These are phyloP conservation scores for Tetranychus truncatus DNA, from an alignment of 2,888 invertebrate species.

Conservation along the genomic window DNA sequence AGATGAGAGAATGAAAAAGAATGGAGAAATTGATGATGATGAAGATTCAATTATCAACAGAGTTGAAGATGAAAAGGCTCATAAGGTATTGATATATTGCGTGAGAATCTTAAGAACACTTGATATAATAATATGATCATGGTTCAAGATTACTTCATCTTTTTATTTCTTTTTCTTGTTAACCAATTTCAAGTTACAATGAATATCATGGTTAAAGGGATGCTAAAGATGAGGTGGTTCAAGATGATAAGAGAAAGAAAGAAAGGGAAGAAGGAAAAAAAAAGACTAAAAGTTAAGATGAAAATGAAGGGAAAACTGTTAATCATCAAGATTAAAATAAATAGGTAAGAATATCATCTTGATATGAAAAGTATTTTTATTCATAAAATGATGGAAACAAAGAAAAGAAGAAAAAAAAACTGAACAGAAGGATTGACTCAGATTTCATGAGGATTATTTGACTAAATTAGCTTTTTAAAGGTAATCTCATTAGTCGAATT, in stretches of 20 bases:
- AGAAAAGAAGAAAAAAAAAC: neutral
- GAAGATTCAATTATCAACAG: too few relatives aligned
- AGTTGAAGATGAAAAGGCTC: neutral
- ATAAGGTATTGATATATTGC: neutral
- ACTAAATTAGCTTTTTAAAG: neutral
- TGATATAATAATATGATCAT: neutral
- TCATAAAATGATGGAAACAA: neutral
- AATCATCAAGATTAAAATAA: too few relatives aligned
- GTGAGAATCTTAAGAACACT: neutral
- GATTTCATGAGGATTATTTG: neutral
- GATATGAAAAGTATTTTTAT: neutral
- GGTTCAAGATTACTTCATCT: neutral
- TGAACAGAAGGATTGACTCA: neutral
- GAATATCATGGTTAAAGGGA: neutral
- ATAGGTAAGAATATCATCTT: too few relatives aligned
- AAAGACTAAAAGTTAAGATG: neutral
- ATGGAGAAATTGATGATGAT: too few relatives aligned
- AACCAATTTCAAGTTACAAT: neutral
- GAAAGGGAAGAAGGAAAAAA: neutral
- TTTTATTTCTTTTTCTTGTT: neutral
- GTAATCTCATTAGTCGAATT: neutral
- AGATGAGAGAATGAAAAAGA: neutral
- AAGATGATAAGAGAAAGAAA: too few relatives aligned
- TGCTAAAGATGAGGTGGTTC: neutral
- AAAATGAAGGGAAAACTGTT: too few relatives aligned